These are phyloP conservation scores for Oreochromis niloticus DNA, from an alignment of 2,113 vertebrate genomes.

Conservation along the genomic window DNA sequence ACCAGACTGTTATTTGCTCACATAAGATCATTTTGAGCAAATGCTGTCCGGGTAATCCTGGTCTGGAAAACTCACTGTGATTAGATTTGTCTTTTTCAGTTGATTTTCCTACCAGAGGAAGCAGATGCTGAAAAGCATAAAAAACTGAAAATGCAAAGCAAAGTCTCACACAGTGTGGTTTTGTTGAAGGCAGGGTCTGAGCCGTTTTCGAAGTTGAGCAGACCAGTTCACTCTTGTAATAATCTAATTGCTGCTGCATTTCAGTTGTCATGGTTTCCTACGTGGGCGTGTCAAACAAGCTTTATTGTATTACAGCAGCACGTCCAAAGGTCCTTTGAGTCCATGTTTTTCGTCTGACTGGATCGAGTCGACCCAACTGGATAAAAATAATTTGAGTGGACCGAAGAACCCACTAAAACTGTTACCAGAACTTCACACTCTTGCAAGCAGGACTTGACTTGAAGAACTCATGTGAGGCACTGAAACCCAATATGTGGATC, in stretches of 20 bases:
- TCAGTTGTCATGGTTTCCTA: not conserved
- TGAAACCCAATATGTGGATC: not conserved
- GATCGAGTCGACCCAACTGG: conserved; percentile 12
- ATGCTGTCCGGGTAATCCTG: accelerated
- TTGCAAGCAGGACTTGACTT: conserved; percentile 49
- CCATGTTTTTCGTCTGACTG: not conserved
- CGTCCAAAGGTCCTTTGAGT: not conserved
- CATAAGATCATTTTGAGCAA: not conserved
- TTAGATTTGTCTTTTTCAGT: not conserved
- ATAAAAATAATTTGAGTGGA: not conserved
- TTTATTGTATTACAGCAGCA: not conserved
- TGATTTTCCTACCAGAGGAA: not conserved
- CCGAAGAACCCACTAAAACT: not conserved
- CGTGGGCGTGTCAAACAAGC: not conserved
- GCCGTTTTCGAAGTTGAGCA: not conserved
- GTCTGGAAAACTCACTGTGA: not conserved
- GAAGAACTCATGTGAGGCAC: not conserved
- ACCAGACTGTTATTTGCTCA: not conserved
- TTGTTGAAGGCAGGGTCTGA: not conserved
- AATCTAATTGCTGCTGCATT: not conserved
- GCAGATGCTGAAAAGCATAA: not conserved
- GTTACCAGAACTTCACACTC: conserved; percentile 14
- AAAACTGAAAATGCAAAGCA: not conserved
- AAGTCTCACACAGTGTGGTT: not conserved
- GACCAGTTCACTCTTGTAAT: not conserved